Conservation (phyloP, 2,113 vertebrate genomes). For the Siphamia tubifer region DNA sequence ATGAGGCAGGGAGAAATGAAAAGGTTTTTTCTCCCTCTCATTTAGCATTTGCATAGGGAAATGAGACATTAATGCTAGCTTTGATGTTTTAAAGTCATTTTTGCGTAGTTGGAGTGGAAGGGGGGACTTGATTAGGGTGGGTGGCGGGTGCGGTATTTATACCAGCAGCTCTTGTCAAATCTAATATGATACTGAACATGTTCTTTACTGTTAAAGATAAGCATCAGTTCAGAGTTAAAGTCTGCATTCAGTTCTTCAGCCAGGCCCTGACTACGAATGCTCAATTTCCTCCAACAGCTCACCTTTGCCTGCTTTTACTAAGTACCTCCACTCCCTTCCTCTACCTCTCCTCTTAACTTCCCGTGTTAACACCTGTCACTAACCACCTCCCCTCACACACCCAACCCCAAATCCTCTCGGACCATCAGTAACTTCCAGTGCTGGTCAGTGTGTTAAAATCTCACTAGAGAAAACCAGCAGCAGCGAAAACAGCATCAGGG, state of each 20-base stretch:
- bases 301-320: constrained; percentile 55
- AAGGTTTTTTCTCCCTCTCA: constrained; percentile 26
- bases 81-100: constrained; percentile 66
- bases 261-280: neutral
- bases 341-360: constrained; percentile 26
- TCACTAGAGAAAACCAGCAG: neutral
- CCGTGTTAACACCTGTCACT: constrained; percentile 54
- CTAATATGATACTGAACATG: neutral
- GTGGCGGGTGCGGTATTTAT: constrained; percentile 19
- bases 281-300: constrained; percentile 37
- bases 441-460: constrained; percentile 12
- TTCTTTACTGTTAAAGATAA: constrained; percentile 17
- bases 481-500: neutral
- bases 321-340: constrained; percentile 21
- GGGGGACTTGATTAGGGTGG: constrained; percentile 32
- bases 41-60: constrained; percentile 65
- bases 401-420: constrained; percentile 1
- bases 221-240: constrained; percentile 7
- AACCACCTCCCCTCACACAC: constrained; percentile 32
- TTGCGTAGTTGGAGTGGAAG: constrained; percentile 39
- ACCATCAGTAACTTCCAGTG: neutral
- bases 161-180: constrained; percentile 33
- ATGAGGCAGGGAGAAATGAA: constrained; percentile 51
- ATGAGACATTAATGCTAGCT: constrained; percentile 66
- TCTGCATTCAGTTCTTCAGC: constrained; percentile 8